These are phyloP conservation scores for Stramonita haemastoma DNA, from an alignment of 2,888 invertebrate species.

Conservation along the genomic window DNA sequence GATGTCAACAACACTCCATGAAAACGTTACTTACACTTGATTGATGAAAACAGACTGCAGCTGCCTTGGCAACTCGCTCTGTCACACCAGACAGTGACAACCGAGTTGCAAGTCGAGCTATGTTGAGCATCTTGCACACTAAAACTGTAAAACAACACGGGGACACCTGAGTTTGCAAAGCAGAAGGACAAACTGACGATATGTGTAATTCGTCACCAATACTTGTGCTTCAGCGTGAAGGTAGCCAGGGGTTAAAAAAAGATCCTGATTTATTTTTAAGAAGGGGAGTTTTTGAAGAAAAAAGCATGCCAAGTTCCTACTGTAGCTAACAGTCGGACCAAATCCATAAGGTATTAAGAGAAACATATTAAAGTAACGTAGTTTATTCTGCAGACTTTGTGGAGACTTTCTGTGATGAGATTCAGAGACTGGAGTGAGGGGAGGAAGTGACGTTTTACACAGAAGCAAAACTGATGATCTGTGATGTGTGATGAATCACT, in stretches of 20 bases:
- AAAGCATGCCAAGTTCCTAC: no score
- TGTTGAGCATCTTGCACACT: constrained; percentile 23
- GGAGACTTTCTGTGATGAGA: neutral
- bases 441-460: constrained; percentile 43
- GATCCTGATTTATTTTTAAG: neutral
- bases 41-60: constrained; percentile 26
- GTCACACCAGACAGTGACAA: neutral
- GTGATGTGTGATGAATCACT: constrained; percentile 31
- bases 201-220: constrained; percentile 29
- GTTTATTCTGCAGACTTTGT: neutral
- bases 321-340: no score
- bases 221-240: neutral
- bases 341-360: no score
- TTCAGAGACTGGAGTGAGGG: neutral
- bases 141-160: neutral
- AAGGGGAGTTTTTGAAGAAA: neutral
- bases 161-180: neutral
- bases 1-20: no score
- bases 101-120: constrained; percentile 15
- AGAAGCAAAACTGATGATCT: constrained; percentile 35
- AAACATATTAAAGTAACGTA: no score
- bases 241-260: neutral
- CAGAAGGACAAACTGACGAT: neutral
- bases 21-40: constrained; percentile 27
- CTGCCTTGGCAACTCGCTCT: neutral